Percentiles rank a stretch among this genome's conserved stretches.
Evolutionary conservation across 2,888 invertebrate species (phyloP).

Genomic region (Agrochola lychnidis): DNA sequence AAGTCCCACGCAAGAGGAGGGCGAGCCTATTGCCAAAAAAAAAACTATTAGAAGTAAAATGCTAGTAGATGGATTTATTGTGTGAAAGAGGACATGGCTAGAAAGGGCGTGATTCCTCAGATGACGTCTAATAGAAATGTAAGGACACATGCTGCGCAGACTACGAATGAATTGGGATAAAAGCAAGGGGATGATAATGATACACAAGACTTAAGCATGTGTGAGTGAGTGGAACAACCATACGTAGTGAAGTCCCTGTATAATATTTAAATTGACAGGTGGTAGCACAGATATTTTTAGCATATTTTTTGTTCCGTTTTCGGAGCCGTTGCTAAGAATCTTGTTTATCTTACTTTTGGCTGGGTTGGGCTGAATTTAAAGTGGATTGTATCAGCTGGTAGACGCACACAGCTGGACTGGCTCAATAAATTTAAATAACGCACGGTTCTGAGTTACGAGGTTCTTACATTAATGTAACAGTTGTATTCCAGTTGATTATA

Average conservation of each 20-base stretch:
- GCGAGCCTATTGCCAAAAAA: neutral
- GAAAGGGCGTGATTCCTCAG: neutral
- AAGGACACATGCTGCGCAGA: neutral
- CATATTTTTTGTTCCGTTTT: constrained; percentile 49
- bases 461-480: neutral
- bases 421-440: constrained; percentile 31
- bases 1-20: neutral
- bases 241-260: neutral
- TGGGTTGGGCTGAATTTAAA: constrained; percentile 27
- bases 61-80: neutral
- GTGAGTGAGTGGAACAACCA: neutral
- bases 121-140: neutral
- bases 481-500: neutral
- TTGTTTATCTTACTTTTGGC: constrained; percentile 47
- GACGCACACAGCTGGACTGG: neutral
- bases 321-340: constrained; percentile 21
- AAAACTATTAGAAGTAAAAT: too few relatives aligned
- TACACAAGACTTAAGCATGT: neutral
- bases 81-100: neutral
- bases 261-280: constrained; percentile 34
- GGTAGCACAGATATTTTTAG: constrained; percentile 48
- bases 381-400: constrained; percentile 42
- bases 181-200: neutral
- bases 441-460: neutral
- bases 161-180: neutral